Evolutionary conservation across 92 coral and sea anemone species (phyloP), one percentile per base, ranked within the genome.

Genomic region (Parazoanthus atlanticus): DNA sequence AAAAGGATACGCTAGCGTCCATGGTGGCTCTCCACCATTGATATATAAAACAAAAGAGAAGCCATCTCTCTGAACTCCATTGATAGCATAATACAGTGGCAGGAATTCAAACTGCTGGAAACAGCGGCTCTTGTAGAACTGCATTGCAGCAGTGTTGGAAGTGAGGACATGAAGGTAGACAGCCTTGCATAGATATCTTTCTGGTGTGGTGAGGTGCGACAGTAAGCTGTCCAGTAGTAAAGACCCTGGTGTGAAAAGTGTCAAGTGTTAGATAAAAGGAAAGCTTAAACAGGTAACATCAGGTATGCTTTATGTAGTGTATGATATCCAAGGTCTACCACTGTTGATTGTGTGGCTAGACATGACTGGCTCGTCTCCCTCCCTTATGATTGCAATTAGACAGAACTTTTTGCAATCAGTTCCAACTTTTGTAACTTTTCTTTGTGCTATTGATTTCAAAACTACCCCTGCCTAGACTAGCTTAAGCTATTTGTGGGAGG

Each of bases 11-110:
- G 91, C 85, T 80, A 97, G 87, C 26, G 99, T 97, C 99, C 99
- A 95, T 1, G 99, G 99, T 31, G 99, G 99, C 84, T 96, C 95
- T 8, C 98, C 99, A 47, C 99, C 99, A 92, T 97, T 97, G 79
- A 97, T 93, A 47, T 97, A 97, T 78, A 97, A 86, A 31, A 95
- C 98, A 92, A 95, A 97, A 12, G 95, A 90, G 86, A 89, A 95
- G 8, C 99, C 99, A 91, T 97, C 98, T 40, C 92, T 89, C 70
- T 97, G 98, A 21, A 82, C 78, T 23, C 99, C 99, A 90, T 94
- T 92, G 65, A 97, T 97, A 31, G 99, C 93, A 78, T 97, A 97
- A 91, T 97, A 97, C 94, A 94, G 79, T 1, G 99, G 99, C 80
- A 97, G 91, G 93, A 88, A 95, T 26, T 95, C 91, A 71, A 95